phyloP scores from a whole-genome alignment of 2,797 vertebrate species.

The Sparidentex hasta region DNA sequence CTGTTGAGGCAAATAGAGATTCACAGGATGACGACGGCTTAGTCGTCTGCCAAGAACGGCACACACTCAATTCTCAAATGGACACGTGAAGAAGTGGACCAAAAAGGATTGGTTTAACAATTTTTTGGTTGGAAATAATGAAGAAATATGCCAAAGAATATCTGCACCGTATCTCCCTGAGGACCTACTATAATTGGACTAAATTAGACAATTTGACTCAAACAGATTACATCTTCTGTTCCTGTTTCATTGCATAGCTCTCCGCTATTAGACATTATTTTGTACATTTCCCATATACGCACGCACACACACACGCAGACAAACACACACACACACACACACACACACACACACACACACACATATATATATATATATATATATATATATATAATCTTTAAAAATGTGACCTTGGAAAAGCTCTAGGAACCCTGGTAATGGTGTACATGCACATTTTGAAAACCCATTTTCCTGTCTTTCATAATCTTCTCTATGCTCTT shows the following conservation, averaged over 20 bases:
- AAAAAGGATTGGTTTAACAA: neutral
- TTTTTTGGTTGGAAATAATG: neutral
- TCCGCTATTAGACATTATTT: neutral
- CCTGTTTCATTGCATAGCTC: neutral
- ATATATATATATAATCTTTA: too few relatives aligned
- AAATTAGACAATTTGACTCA: too few relatives aligned
- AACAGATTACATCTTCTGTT: neutral
- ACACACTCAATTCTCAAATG: slow-evolving; percentile 31
- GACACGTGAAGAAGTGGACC: slow-evolving; percentile 28
- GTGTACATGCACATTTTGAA: neutral
- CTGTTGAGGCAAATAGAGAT: slow-evolving; percentile 37
- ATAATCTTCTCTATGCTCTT: neutral
- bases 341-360: too few relatives aligned
- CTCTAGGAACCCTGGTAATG: neutral
- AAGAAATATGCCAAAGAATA: neutral
- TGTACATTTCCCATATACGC: too few relatives aligned
- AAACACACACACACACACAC: too few relatives aligned
- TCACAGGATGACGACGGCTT: slow-evolving; percentile 33
- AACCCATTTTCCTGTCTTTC: neutral
- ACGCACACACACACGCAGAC: too few relatives aligned
- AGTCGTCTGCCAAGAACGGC: slow-evolving; percentile 56
- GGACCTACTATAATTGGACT: neutral
- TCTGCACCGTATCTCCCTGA: neutral
- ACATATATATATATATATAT: too few relatives aligned
- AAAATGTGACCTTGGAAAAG: too few relatives aligned